These are phyloP conservation scores for Resseliella maxima DNA, from an alignment of 2,888 invertebrate species.

Conservation along the genomic window DNA sequence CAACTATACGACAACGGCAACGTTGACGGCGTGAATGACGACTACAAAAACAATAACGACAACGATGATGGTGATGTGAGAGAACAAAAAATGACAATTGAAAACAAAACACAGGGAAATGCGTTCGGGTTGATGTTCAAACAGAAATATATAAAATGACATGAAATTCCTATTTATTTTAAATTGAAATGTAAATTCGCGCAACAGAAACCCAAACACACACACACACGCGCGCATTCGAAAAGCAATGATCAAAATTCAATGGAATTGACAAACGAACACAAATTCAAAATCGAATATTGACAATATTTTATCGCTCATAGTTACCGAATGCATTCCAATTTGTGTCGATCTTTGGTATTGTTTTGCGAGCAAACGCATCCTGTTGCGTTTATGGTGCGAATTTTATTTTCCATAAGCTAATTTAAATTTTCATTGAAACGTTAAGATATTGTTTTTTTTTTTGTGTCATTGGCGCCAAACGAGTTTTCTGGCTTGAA, in stretches of 20 bases:
- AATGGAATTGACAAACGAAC: conserved; percentile 39
- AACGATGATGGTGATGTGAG: not conserved
- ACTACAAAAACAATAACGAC: not conserved
- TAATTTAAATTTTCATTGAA: conserved; percentile 36
- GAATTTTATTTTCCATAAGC: conserved; percentile 16
- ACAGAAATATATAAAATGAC: not conserved
- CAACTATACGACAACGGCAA: too few species aligned
- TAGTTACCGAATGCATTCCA: not conserved
- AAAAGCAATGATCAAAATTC: conserved; percentile 30
- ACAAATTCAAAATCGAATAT: conserved; percentile 42
- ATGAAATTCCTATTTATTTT: conserved; percentile 33
- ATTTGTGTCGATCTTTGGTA: not conserved
- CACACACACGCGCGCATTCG: not conserved
- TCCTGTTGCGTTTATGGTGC: conserved; percentile 19
- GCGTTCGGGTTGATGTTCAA: conserved; percentile 27
- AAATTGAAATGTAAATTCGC: conserved; percentile 37
- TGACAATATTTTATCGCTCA: conserved; percentile 33
- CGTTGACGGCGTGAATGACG: too few species aligned
- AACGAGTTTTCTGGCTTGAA: not conserved
- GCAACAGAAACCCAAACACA: not conserved
- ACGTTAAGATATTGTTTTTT: too few species aligned
- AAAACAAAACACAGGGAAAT: conserved; percentile 35
- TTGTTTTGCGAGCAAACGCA: not conserved
- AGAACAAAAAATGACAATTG: not conserved
- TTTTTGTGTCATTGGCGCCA: not conserved